Conservation (phyloP, 2,888 invertebrate species). For the Apantesis nais region DNA sequence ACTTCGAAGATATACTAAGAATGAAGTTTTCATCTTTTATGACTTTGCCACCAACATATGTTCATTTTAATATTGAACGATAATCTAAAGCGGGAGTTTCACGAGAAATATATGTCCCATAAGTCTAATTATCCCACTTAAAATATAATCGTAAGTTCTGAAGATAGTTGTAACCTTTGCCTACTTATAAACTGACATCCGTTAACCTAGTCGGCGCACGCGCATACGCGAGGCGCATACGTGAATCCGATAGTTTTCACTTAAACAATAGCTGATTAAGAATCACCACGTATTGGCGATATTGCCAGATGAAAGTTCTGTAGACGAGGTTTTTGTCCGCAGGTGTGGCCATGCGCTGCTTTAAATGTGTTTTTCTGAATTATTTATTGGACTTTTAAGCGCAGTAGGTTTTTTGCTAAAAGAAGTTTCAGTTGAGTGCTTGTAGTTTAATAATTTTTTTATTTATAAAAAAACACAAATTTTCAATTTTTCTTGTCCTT, state of each 20-base stretch:
- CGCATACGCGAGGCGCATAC: constrained; percentile 20
- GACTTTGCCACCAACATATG: too few species aligned
- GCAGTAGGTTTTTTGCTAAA: not conserved
- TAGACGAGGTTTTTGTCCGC: not conserved
- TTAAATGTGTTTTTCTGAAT: not conserved
- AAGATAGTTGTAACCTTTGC: constrained; percentile 31
- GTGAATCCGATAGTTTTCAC: constrained; percentile 34
- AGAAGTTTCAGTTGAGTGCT: not conserved
- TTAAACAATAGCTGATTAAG: constrained; percentile 44
- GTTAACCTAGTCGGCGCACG: constrained; percentile 32
- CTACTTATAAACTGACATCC: constrained; percentile 33
- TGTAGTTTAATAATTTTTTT: too few species aligned
- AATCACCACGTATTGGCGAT: constrained; percentile 31
- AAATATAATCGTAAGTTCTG: constrained; percentile 12
- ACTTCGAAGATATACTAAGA: too few species aligned
- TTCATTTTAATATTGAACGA: not conserved
- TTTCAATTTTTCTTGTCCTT: too few species aligned
- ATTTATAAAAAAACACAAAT: too few species aligned
- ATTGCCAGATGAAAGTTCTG: constrained; percentile 14
- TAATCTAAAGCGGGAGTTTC: not conserved
- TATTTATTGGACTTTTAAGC: not conserved
- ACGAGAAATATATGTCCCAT: not conserved
- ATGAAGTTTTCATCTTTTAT: too few species aligned
- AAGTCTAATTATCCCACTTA: constrained; percentile 6
- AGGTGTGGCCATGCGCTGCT: not conserved